A percentile compares a stretch with the other conserved stretches of the same genome.
These are phyloP conservation scores for Apoderus coryli DNA, from an alignment of 2,888 invertebrate species.

Conservation along the genomic window DNA sequence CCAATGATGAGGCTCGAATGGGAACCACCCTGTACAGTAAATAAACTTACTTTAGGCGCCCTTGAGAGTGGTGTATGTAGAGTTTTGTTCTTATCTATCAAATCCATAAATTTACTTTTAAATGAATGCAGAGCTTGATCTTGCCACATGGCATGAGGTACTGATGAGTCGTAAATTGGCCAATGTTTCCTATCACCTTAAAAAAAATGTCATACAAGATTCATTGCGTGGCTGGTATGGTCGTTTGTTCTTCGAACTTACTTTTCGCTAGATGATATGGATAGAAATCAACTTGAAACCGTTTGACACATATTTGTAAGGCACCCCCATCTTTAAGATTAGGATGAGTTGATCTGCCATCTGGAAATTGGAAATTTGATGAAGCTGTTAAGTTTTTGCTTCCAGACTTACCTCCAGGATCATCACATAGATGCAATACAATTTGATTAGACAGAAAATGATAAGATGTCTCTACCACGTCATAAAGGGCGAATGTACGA, in stretches of 20 bases:
- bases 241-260: slow-evolving; percentile 4
- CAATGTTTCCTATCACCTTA: slow-evolving; percentile 75
- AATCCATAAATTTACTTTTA: slow-evolving; percentile 58
- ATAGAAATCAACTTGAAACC: slow-evolving; percentile 85
- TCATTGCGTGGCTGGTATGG: not conserved
- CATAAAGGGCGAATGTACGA: slow-evolving; percentile 64
- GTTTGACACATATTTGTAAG: slow-evolving; percentile 76
- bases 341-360: slow-evolving; percentile 72
- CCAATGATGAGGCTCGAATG: no score
- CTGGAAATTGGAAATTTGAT: no score
- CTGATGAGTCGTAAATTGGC: slow-evolving; percentile 70
- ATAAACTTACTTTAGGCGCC: slow-evolving; percentile 20
- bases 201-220: slow-evolving; percentile 3
- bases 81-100: slow-evolving; percentile 47
- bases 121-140: slow-evolving; percentile 71
- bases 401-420: slow-evolving; percentile 62
- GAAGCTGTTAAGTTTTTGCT: no score
- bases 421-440: slow-evolving; percentile 93
- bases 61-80: slow-evolving; percentile 37
- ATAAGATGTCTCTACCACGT: slow-evolving; percentile 96
- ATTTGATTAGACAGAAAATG: slow-evolving; percentile 87
- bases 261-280: slow-evolving; percentile 89
- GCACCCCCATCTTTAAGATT: slow-evolving; percentile 82
- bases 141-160: slow-evolving; percentile 75
- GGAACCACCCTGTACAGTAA: no score